A percentile compares a stretch with the other conserved stretches of the same genome.
Conservation (phyloP, 2,888 invertebrate species). For the Sesia apiformis region DNA sequence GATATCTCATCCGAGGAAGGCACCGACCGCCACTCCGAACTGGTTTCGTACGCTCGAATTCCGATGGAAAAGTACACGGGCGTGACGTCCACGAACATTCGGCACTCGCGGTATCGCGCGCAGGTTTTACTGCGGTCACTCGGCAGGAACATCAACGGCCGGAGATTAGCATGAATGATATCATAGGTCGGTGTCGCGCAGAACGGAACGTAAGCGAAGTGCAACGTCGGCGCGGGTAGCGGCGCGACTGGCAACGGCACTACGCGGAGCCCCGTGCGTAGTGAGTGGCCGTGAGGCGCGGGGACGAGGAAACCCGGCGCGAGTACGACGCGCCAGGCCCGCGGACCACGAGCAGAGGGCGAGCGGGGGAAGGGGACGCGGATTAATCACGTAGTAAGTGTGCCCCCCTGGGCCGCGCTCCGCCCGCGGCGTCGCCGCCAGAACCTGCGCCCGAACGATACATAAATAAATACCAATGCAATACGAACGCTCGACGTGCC, state of each 20-base stretch:
- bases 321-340: constrained; percentile 62
- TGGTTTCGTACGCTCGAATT: constrained; percentile 51
- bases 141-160: constrained; percentile 63
- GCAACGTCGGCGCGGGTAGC: constrained; percentile 67
- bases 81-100: constrained; percentile 55
- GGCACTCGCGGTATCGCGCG: constrained; percentile 60
- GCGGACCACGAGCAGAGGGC: constrained; percentile 26
- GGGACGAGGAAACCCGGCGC: constrained; percentile 74
- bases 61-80: constrained; percentile 61
- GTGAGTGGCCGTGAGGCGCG: constrained; percentile 74
- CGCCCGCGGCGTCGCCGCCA: constrained; percentile 34
- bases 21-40: constrained; percentile 49
- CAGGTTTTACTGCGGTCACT: constrained; percentile 52
- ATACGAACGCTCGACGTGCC: constrained; percentile 59
- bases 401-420: constrained; percentile 50
- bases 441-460: constrained; percentile 65
- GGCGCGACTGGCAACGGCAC: constrained; percentile 65
- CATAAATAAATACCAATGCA: constrained; percentile 70
- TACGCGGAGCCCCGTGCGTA: constrained; percentile 69
- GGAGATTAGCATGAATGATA: constrained; percentile 68
- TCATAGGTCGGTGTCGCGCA: constrained; percentile 35
- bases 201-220: constrained; percentile 24
- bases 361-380: constrained; percentile 34
- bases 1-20: constrained; percentile 58
- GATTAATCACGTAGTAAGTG: constrained; percentile 75